Base-by-base conservation (phyloP, 2,797 vertebrate genomes). In the Bufotes viridis region DNA sequence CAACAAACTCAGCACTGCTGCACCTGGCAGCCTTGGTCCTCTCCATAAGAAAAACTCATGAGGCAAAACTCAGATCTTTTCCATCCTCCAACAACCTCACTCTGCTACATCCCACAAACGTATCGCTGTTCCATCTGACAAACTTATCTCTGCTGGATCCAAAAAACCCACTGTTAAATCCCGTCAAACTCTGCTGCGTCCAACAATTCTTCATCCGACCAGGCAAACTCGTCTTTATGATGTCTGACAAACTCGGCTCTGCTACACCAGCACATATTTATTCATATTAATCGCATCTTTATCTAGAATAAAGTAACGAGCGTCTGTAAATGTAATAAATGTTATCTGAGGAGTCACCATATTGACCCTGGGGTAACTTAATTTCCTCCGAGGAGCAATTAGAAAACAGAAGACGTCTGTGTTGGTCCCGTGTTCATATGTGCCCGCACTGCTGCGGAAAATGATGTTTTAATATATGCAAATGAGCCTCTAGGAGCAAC, bases 361-460 rank as follows among this genome's bases (percentile, higher is more conserved):
- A 80, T 88, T 81, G 82, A 85, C 76, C 74, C 53, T 53, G 15
- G 34, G 72, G n/a, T n/a, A n/a, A n/a, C n/a, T n/a, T n/a, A n/a
- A n/a, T n/a, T n/a, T n/a, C n/a, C n/a, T n/a, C n/a, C n/a, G n/a
- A n/a, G n/a, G n/a, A n/a, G n/a, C n/a, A n/a, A n/a, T n/a, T n/a
- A n/a, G n/a, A n/a, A n/a, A n/a, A n/a, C n/a, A n/a, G n/a, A n/a
- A n/a, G n/a, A n/a, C n/a, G n/a, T n/a, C n/a, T n/a, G n/a, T n/a
- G n/a, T n/a, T n/a, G n/a, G n/a, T n/a, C n/a, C n/a, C n/a, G n/a
- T n/a, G n/a, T n/a, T n/a, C n/a, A n/a, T n/a, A n/a, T n/a, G n/a
- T n/a, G n/a, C n/a, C n/a, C n/a, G n/a, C n/a, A n/a, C n/a, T n/a
- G n/a, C n/a, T n/a, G n/a, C n/a, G n/a, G n/a, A n/a, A n/a, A n/a